Base-by-base conservation (phyloP, 2,113 vertebrate species). In the Chloroceryle aenea region DNA sequence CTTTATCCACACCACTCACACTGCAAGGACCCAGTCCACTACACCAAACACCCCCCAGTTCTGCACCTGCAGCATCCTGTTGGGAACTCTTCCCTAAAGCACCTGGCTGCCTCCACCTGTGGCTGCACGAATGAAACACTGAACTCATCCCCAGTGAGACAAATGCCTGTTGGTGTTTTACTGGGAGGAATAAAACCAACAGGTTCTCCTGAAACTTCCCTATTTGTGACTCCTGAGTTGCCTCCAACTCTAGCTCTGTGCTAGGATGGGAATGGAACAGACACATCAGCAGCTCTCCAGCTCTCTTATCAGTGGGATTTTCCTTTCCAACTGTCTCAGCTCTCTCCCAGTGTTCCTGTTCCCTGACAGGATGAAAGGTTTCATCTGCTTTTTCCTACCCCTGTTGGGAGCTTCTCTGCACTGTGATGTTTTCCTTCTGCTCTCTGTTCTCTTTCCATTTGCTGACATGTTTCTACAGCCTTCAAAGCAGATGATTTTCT, bases 141-240 rank as follows among this genome's bases (percentile, higher is more conserved):
- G 25, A 59, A 67, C 53, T 34, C 29, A 52, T 53, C 83, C 75
- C 67, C 47, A 67, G 25, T 61, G 53, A 50, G 77, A 77, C 66
- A 29, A 52, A 21, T 7, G 30, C 2, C 1, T 20, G 3, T 22
- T 69, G 18, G 7, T 0, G 0, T 68, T 85, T 63, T 10, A 81
- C 7, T 68, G 48, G 64, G 86, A 84, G n/a, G 25, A 81, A 76
- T 29, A 45, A 59, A 79, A 40, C 12, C 6, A 93, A 45, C 14
- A 61, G 5, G 45, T 4, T 20, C 15, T 32, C 36, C 27, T 38
- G 20, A 78, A 78, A 52, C 63, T 72, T 78, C 88, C 22, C 42
- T 10, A 5, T 40, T 22, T 79, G 27, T 53, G 30, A 59, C 25
- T 90, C 71, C 42, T 36, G 27, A 88, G 48, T 15, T 66, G 23